Evolutionary conservation across 2,888 invertebrate species (phyloP), one percentile per base, ranked within the genome.

Genomic region (Philhelius pedissequus): DNA sequence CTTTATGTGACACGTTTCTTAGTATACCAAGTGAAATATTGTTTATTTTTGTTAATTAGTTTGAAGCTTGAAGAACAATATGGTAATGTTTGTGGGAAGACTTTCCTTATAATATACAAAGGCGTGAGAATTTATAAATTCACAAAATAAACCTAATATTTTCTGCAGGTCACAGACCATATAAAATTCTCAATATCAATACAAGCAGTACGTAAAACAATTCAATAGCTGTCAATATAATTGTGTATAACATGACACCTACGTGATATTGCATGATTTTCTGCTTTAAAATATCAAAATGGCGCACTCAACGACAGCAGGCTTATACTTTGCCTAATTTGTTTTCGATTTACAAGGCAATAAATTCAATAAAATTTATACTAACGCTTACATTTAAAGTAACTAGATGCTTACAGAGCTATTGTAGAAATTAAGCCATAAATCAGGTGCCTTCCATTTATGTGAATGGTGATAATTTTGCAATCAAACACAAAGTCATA

Each of bases 1-100:
- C 81, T 58, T 76, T 64, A 43, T 38, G 70, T 32, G 68, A 45
- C 73, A 77, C 82, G 82, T 62, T n/a, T 77, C 68, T 45, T 43
- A 20, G 11, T 48, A 48, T 75, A 45, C n/a, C n/a, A n/a, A n/a
- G 45, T 74, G 73, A 60, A 40, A 52, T 45, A 52, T 15, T 43
- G 75, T 69, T 80, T 74, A 56, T 70, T 69, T 69, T 75, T 38
- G 30, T 35, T 32, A 45, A 79, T 68, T 62, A 56, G 58, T 18
- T 15, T 43, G 32, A 32, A 32, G 20, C 50, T 52, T 27, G 48
- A 18, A 25, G 27, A n/a, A 15, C 9, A 40, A 22, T 40, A 25
- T 40, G 18, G 15, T 11, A 13, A 18, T 15, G 1, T 20, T 3
- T 11, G 9, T 25, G 27, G 18, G n/a, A 50, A 35, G 35, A 15